Evolutionary conservation across 1,140 invertebrate species (phyloP).

Genomic region (Lepidurus packardi): DNA sequence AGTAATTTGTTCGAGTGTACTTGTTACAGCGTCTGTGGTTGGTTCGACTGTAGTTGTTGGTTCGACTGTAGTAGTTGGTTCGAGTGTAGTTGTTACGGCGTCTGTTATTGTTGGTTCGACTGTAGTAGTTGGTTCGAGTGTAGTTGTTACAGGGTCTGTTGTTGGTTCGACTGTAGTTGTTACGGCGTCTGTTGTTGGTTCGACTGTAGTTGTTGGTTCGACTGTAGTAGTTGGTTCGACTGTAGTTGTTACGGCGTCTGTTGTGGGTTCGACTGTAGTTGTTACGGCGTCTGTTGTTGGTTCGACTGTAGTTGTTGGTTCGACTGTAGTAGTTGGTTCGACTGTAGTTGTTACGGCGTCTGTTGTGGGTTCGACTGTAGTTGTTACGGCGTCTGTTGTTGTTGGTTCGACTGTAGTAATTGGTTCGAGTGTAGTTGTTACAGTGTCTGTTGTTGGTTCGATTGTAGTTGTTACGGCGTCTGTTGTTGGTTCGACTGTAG

Average conservation of each 20-base stretch:
- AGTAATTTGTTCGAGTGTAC: too few relatives aligned
- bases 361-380: background rate
- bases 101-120: background rate
- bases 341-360: background rate
- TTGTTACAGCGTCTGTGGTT: too few relatives aligned
- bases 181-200: background rate
- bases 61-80: background rate
- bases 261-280: background rate
- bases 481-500: too few relatives aligned
- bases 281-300: background rate
- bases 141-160: constrained; percentile 7
- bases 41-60: background rate
- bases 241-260: background rate
- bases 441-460: constrained; percentile 12
- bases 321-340: background rate
- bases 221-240: background rate
- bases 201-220: background rate
- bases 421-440: background rate
- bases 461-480: background rate
- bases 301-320: constrained; percentile 7
- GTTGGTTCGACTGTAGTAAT: background rate
- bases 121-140: background rate
- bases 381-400: background rate
- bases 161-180: background rate
- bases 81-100: background rate